phyloP scores from a whole-genome alignment of 2,888 invertebrate species.

The Drosophila dives region DNA sequence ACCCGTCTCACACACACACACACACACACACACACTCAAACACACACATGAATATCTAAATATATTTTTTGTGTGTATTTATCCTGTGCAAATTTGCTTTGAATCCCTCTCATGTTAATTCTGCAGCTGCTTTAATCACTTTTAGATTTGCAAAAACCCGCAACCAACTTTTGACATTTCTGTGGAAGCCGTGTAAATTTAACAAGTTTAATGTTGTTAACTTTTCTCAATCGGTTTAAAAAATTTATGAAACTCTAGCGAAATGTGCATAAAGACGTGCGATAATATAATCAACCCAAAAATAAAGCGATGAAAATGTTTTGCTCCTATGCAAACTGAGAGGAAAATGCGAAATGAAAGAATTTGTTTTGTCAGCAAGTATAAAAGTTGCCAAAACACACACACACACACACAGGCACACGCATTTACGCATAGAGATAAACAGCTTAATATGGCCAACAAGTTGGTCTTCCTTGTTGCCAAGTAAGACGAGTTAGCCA shows the following conservation, averaged over 20 bases:
- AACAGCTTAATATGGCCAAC: slow-evolving; percentile 20
- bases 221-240: slow-evolving; percentile 30
- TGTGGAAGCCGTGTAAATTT: background rate
- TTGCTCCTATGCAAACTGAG: slow-evolving; percentile 6
- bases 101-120: slow-evolving; percentile 43
- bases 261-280: slow-evolving; percentile 31
- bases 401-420: slow-evolving; percentile 4
- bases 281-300: slow-evolving; percentile 14
- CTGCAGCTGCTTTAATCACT: slow-evolving; percentile 46
- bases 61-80: slow-evolving; percentile 10
- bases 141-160: slow-evolving; percentile 23
- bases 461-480: slow-evolving; percentile 26
- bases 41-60: slow-evolving; percentile 18
- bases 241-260: slow-evolving; percentile 29
- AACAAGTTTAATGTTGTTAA: slow-evolving; percentile 20
- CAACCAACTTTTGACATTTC: slow-evolving; percentile 17
- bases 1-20: slow-evolving; percentile 18
- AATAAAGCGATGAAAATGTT: slow-evolving; percentile 30
- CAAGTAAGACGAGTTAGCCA: background rate
- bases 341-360: slow-evolving; percentile 38
- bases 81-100: slow-evolving; percentile 43
- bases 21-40: background rate
- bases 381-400: slow-evolving; percentile 24
- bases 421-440: background rate
- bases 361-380: slow-evolving; percentile 47